Base-by-base conservation (phyloP, 2,888 invertebrate genomes). In the Cheilosia vernalis region DNA sequence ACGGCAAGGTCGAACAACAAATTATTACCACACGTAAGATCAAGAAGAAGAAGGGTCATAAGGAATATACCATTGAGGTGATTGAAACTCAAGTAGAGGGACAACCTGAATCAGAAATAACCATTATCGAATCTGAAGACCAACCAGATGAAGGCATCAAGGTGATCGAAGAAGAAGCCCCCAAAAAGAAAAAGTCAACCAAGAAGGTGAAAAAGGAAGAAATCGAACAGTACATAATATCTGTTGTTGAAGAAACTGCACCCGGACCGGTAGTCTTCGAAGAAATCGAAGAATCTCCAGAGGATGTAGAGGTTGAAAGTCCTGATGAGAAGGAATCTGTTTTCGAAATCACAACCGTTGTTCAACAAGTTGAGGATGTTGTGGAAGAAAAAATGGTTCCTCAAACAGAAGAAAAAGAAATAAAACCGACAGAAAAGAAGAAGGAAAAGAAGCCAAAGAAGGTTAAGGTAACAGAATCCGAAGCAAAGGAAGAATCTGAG, bases 401-500 rank as follows among this genome's bases (percentile, higher is more conserved):
- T 30, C 67, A 81, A 2, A 77, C 84, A 49, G 44, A 90, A 30
- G 69, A 74, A 3, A 88, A 88, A 24, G 64, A 77, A 63, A 89
- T 89, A 53, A 87, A 89, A 58, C 47, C 56, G 13, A 27, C 40
- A 1, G 79, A 85, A 61, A 78, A 87, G 66, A 67, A 87, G 13
- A 89, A 88, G 37, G 24, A 60, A 58, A 93, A 94, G 0, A 88
- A 88, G 51, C 91, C 92, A 91, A 93, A 89, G 91, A 92, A 0
- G 94, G 63, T 91, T 93, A 87, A 88, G 51, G 56, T 86, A 7
- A 63, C 42, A 9, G 78, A 72, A 27, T 73, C 81, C 2, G 92
- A 93, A 88, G 90, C 94, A 69, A 94, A 94, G 89, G 93, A 94
- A 88, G 92, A 93, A 37, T 42, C 70, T 13, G 77, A 58, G 44